phyloP scores from a whole-genome alignment of 1,140 invertebrate species.

The Hormaphis cornu region DNA sequence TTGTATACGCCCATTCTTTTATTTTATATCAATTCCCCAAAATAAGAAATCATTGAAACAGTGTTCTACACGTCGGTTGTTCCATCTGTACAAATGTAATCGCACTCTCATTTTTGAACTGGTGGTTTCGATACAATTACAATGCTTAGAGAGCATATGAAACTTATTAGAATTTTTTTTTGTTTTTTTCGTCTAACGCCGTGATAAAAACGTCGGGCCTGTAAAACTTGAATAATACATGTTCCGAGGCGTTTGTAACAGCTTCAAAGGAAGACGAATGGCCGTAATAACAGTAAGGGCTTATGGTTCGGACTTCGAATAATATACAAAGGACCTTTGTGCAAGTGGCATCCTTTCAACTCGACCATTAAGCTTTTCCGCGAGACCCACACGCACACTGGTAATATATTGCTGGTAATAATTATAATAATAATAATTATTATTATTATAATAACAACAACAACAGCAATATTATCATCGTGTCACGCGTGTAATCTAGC shows the following conservation, averaged over 20 bases:
- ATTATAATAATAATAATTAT: slow-evolving; percentile 28
- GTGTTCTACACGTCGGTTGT: no score
- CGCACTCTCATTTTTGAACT: no score
- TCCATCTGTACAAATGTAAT: no score
- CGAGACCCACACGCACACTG: slow-evolving; percentile 27
- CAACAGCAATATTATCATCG: slow-evolving; percentile 28
- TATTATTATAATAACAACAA: background rate
- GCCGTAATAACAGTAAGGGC: slow-evolving; percentile 22
- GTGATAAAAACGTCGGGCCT: slow-evolving; percentile 7
- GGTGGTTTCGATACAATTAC: no score
- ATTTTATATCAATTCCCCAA: no score
- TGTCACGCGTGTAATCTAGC: slow-evolving; percentile 27
- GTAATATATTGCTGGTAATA: slow-evolving; percentile 31
- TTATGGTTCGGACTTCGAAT: slow-evolving; percentile 30
- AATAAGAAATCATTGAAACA: no score
- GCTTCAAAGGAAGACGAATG: slow-evolving; percentile 28
- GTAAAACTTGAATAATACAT: slow-evolving; percentile 31
- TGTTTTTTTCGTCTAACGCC: slow-evolving; percentile 15
- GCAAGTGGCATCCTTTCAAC: slow-evolving; percentile 31
- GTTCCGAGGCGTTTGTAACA: slow-evolving; percentile 25
- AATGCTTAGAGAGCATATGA: background rate
- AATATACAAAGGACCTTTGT: slow-evolving; percentile 31
- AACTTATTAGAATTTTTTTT: background rate
- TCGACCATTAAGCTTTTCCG: slow-evolving; percentile 32
- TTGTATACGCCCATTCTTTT: no score